These are phyloP conservation scores for Pygocentrus nattereri DNA, from an alignment of 2,797 vertebrate species.

Conservation along the genomic window DNA sequence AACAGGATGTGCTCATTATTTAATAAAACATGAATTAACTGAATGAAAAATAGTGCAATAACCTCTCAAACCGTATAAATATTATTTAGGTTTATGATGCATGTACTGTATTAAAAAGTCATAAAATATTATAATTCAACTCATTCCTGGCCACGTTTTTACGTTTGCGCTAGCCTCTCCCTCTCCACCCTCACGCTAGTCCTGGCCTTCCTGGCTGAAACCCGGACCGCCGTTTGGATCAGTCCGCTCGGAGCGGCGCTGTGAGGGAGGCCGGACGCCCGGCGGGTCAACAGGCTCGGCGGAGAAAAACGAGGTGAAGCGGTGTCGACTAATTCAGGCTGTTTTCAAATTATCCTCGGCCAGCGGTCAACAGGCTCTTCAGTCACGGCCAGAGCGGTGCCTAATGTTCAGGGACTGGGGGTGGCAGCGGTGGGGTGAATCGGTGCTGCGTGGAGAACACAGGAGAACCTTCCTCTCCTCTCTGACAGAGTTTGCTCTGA, in stretches of 20 bases:
- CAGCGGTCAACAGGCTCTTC: constrained; percentile 6
- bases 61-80: too few species aligned
- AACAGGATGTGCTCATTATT: too few species aligned
- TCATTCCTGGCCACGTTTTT: too few species aligned
- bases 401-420: background rate
- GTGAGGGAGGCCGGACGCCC: background rate
- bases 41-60: too few species aligned
- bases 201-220: background rate
- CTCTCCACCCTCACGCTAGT: constrained; percentile 4
- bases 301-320: background rate
- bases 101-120: too few species aligned
- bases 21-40: too few species aligned
- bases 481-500: background rate
- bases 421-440: too few species aligned
- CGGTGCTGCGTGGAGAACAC: background rate
- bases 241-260: constrained; percentile 7
- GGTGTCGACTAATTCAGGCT: background rate
- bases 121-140: too few species aligned
- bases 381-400: background rate
- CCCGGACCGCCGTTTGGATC: background rate
- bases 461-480: background rate
- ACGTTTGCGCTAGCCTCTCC: too few species aligned
- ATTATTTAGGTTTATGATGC: too few species aligned
- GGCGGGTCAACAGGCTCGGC: background rate
- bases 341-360: background rate